Evolutionary conservation across 2,797 vertebrate species (phyloP).

Genomic region (Smutsia temminckii): DNA sequence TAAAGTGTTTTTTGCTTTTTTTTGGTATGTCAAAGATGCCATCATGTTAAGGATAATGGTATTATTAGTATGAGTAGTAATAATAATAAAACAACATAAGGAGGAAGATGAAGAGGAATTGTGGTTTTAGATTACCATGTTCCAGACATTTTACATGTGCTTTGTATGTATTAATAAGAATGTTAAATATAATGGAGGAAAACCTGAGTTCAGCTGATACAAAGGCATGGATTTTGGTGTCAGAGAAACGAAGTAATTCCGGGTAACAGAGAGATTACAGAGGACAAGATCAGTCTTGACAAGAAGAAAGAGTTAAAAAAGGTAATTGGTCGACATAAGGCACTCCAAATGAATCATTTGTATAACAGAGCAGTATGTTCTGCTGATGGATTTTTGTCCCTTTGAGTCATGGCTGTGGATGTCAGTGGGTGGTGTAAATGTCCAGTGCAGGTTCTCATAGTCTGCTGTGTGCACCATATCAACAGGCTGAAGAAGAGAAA

Average conservation of each 20-base stretch:
- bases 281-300: not conserved
- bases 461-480: not conserved
- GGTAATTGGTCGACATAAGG: not conserved
- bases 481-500: not conserved
- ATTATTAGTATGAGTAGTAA: accelerated
- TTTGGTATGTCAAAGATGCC: not conserved
- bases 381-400: not conserved
- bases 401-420: not conserved
- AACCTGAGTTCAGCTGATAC: not conserved
- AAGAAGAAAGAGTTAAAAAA: not conserved
- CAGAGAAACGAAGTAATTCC: not conserved
- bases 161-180: not conserved
- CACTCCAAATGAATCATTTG: not conserved
- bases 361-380: not conserved
- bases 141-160: not conserved
- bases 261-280: not conserved
- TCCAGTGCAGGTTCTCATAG: not conserved
- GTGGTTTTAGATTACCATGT: not conserved
- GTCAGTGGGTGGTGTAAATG: not conserved
- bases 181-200: not conserved
- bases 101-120: not conserved
- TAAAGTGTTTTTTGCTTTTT: not conserved
- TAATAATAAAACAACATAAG: not conserved
- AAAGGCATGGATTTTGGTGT: not conserved
- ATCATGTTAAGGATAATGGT: too few relatives aligned